A percentile compares a stretch with the other conserved stretches of the same genome.
phyloP scores from a whole-genome alignment of 2,888 invertebrate species.

The Steinernema hermaphroditum region DNA sequence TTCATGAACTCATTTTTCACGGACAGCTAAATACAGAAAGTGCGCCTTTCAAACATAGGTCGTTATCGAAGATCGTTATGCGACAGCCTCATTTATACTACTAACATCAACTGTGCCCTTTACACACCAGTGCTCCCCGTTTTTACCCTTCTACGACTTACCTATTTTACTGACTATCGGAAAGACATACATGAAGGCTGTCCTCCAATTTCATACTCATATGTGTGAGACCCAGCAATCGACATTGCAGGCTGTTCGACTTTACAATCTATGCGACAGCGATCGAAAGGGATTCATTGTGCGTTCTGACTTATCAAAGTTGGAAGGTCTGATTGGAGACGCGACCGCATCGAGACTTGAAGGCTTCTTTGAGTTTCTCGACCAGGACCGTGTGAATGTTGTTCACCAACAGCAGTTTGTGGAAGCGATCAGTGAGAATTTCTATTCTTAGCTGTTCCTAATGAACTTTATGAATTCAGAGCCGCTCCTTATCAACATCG shows the following conservation, averaged over 20 bases:
- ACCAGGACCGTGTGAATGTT: constrained; percentile 31
- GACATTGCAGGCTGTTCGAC: neutral
- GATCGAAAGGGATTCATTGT: constrained; percentile 11
- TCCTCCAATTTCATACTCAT: too few species aligned
- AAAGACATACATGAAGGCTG: too few species aligned
- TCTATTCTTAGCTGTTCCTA: neutral
- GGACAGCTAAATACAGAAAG: too few species aligned
- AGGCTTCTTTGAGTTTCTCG: constrained; percentile 37
- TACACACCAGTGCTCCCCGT: too few species aligned
- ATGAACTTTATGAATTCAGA: constrained; percentile 34
- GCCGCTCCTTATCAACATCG: constrained; percentile 32
- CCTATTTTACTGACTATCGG: too few species aligned
- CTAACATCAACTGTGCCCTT: too few species aligned
- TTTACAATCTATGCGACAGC: constrained; percentile 10
- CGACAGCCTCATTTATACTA: too few species aligned
- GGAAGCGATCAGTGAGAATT: constrained; percentile 42
- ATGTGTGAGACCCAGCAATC: neutral
- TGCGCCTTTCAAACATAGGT: too few species aligned
- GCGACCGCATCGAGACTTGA: neutral
- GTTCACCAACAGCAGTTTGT: constrained; percentile 41
- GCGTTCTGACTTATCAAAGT: neutral
- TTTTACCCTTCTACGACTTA: too few species aligned
- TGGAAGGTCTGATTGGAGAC: constrained; percentile 9
- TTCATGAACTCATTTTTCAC: too few species aligned
- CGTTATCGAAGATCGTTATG: too few species aligned